Percentiles rank a stretch among this genome's conserved stretches.
phyloP scores from a whole-genome alignment of 2,888 invertebrate genomes.

The Molorchus minor region DNA sequence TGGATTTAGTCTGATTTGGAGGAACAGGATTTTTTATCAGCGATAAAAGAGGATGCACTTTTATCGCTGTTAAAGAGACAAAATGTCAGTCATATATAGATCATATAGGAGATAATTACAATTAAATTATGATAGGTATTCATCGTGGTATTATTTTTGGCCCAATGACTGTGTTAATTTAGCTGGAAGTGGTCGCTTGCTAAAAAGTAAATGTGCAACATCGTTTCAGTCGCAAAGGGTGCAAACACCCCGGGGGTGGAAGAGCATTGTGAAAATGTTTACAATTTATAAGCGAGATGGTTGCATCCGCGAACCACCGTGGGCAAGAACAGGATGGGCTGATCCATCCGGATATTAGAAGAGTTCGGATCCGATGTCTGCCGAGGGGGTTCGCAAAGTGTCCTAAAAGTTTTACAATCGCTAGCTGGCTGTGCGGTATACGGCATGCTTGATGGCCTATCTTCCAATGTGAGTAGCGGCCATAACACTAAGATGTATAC shows the following conservation, averaged over 20 bases:
- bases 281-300: slow-evolving; percentile 57
- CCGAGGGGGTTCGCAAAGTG: slow-evolving; percentile 66
- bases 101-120: background rate
- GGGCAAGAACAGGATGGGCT: slow-evolving; percentile 50
- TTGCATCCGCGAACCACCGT: slow-evolving; percentile 50
- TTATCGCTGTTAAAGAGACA: too few species aligned
- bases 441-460: slow-evolving; percentile 72
- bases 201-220: slow-evolving; percentile 48
- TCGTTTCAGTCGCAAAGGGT: slow-evolving; percentile 40
- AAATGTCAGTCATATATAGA: too few species aligned
- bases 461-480: slow-evolving; percentile 74
- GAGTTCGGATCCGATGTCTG: slow-evolving; percentile 57
- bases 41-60: too few species aligned
- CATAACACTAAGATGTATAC: slow-evolving; percentile 71
- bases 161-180: background rate
- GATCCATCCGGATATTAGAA: slow-evolving; percentile 61
- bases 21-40: too few species aligned
- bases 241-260: slow-evolving; percentile 38
- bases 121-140: slow-evolving; percentile 2
- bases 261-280: slow-evolving; percentile 51
- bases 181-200: slow-evolving; percentile 17
- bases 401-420: slow-evolving; percentile 73
- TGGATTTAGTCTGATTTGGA: too few species aligned
- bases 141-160: background rate
- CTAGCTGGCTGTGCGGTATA: slow-evolving; percentile 63